These are phyloP conservation scores for Nasua narica DNA, from an alignment of 2,797 vertebrate genomes.

Conservation along the genomic window DNA sequence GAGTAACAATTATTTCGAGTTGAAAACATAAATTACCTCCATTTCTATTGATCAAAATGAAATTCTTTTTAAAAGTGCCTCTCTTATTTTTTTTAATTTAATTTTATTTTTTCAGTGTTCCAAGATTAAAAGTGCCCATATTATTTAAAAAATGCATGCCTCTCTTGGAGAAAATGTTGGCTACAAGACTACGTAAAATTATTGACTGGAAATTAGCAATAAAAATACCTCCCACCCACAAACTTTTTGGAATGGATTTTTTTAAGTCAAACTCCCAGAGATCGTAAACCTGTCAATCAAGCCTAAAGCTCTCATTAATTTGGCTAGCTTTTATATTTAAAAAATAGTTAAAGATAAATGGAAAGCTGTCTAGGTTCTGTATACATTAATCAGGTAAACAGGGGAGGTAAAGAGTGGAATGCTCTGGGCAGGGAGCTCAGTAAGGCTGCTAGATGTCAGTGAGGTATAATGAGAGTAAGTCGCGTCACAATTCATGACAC, in stretches of 20 bases:
- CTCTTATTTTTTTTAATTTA: background rate
- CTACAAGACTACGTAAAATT: background rate
- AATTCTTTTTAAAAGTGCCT: background rate
- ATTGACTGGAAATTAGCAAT: background rate
- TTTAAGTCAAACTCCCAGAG: background rate
- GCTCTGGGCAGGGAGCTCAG: background rate
- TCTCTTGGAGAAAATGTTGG: background rate
- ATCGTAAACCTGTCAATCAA: background rate
- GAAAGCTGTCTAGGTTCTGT: background rate
- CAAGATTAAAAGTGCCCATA: background rate
- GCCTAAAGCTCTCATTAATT: background rate
- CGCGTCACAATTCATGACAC: background rate
- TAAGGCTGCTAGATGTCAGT: background rate
- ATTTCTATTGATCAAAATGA: background rate
- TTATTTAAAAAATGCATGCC: background rate
- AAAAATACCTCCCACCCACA: background rate
- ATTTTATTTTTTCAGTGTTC: too few species aligned
- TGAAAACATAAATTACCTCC: background rate
- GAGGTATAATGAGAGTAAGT: background rate
- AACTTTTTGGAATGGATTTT: background rate
- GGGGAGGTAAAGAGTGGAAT: fast-evolving
- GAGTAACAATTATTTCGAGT: background rate
- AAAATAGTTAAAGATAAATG: background rate
- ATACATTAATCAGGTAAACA: background rate
- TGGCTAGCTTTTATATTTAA: background rate